A percentile compares a stretch with the other conserved stretches of the same genome.
Evolutionary conservation across 2,113 vertebrate species (phyloP).

Genomic region (Malurus alboscapulatus): DNA sequence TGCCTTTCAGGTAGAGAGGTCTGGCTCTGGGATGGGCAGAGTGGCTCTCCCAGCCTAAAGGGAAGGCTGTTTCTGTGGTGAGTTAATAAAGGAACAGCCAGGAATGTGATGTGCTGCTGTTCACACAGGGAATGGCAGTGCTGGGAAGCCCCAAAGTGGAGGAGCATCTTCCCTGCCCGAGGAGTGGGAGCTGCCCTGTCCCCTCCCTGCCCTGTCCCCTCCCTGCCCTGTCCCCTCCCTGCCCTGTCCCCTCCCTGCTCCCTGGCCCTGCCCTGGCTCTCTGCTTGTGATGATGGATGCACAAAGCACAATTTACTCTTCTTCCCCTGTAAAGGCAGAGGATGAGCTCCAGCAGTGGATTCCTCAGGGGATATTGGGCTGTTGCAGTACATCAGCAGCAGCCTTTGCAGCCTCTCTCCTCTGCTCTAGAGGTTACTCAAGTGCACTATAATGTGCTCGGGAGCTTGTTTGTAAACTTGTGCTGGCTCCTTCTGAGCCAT

Average conservation of each 20-base stretch:
- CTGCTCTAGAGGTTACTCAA: not conserved
- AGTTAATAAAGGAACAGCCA: not conserved
- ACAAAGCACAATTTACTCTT: not conserved
- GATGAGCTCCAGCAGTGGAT: not conserved
- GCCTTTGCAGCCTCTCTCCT: not conserved
- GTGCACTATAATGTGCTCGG: not conserved
- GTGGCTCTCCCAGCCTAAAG: not conserved
- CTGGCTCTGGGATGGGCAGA: not conserved
- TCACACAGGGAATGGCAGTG: not conserved
- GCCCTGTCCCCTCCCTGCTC: not conserved
- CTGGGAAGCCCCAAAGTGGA: not conserved
- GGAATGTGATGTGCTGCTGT: not conserved
- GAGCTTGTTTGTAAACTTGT: not conserved
- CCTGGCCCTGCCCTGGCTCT: not conserved
- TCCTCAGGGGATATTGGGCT: not conserved
- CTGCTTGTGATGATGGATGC: not conserved
- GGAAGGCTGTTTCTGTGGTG: not conserved
- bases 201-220: not conserved
- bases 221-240: not conserved
- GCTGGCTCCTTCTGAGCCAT: not conserved
- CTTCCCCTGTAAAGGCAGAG: not conserved
- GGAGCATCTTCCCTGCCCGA: not conserved
- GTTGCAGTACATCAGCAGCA: not conserved
- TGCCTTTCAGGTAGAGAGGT: not conserved
- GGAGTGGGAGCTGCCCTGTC: not conserved